phyloP scores from a whole-genome alignment of 2,797 vertebrate genomes.

The Austrolebias charrua region DNA sequence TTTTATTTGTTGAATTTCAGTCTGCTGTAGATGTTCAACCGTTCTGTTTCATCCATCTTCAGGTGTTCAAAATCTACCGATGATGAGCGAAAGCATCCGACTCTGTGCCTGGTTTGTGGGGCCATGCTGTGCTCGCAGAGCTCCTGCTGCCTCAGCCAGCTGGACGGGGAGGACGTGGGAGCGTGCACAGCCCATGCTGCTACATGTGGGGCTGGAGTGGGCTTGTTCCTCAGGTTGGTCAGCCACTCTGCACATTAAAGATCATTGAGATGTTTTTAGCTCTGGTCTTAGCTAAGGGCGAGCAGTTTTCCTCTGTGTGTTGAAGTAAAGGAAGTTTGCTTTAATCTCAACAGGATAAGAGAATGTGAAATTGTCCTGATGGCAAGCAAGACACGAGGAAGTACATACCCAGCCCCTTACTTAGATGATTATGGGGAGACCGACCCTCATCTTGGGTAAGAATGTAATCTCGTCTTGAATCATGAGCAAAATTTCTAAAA shows the following conservation, averaged over 20 bases:
- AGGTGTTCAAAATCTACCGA: slow-evolving; percentile 93
- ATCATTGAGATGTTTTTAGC: not conserved
- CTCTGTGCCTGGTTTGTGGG: slow-evolving; percentile 94
- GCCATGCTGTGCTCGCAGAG: slow-evolving; percentile 94
- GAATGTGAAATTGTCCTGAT: slow-evolving; percentile 95
- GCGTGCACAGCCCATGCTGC: slow-evolving; percentile 93
- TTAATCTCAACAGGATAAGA: slow-evolving; percentile 82
- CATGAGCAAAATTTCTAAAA: too few relatives aligned
- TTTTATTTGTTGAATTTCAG: not conserved
- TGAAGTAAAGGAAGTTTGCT: not conserved
- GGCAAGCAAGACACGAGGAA: slow-evolving; percentile 92
- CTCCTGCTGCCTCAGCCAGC: slow-evolving; percentile 89
- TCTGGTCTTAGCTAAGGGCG: too few relatives aligned
- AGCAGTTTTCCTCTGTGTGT: not conserved
- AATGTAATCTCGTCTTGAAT: not conserved
- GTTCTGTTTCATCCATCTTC: slow-evolving; percentile 18
- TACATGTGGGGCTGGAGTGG: slow-evolving; percentile 93
- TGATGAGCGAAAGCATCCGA: slow-evolving; percentile 92
- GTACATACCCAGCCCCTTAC: slow-evolving; percentile 93
- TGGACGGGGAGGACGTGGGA: slow-evolving; percentile 92
- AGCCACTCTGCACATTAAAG: not conserved
- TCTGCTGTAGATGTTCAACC: not conserved
- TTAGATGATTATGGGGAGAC: slow-evolving; percentile 99
- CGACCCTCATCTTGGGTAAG: slow-evolving; percentile 93
- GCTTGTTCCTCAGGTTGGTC: slow-evolving; percentile 94